Conservation (phyloP, 2,113 vertebrate genomes). For the Copsychus sechellarum region DNA sequence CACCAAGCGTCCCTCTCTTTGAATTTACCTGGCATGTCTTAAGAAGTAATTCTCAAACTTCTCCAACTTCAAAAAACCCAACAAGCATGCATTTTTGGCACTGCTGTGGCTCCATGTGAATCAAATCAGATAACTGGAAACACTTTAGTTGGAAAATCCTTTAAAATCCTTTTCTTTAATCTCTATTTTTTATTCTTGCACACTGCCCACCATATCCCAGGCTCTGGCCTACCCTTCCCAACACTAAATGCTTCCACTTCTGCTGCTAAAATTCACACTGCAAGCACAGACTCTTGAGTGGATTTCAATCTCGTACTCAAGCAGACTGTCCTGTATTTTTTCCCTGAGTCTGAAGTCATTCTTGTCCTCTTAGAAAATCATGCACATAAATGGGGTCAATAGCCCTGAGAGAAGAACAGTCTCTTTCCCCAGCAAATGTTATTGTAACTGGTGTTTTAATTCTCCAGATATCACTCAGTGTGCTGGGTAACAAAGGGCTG, state of each 20-base stretch:
- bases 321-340: background rate
- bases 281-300: background rate
- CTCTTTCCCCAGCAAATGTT: slow-evolving; percentile 65
- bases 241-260: background rate
- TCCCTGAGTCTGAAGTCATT: slow-evolving; percentile 51
- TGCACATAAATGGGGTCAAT: slow-evolving; percentile 54
- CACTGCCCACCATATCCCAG: background rate
- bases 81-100: slow-evolving; percentile 12
- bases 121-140: slow-evolving; percentile 58
- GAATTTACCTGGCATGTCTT: slow-evolving; percentile 31
- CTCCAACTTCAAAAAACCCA: background rate
- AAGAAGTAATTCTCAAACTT: background rate
- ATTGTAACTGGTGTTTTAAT: slow-evolving; percentile 72
- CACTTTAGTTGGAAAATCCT: slow-evolving; percentile 31
- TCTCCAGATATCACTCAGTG: slow-evolving; percentile 60
- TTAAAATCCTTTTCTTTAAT: slow-evolving; percentile 6
- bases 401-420: slow-evolving; percentile 44
- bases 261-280: slow-evolving; percentile 45
- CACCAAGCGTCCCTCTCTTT: background rate
- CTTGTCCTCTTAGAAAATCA: slow-evolving; percentile 64
- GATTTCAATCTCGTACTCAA: slow-evolving; percentile 10
- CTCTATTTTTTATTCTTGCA: background rate
- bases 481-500: slow-evolving; percentile 62
- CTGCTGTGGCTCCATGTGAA: slow-evolving; percentile 7
- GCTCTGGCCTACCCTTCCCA: background rate